Percentiles rank a stretch among this genome's conserved stretches.
These are phyloP conservation scores for Stomatorhinus walkeri DNA, from an alignment of 2,797 vertebrate genomes.

Conservation along the genomic window DNA sequence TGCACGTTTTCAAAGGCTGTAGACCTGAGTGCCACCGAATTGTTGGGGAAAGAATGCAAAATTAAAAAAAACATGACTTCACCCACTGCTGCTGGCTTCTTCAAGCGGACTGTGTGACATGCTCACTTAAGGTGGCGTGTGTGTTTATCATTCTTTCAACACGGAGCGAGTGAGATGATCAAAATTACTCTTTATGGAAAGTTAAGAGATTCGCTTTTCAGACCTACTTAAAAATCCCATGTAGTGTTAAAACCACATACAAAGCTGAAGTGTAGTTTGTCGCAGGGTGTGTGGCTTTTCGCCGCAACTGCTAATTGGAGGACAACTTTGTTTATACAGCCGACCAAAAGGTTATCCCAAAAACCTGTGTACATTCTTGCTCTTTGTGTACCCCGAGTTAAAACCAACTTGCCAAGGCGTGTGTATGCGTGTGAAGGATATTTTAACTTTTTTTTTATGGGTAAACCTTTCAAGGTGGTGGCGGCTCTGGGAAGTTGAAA, in stretches of 20 bases:
- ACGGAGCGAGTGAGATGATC: background rate
- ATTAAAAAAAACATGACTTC: conserved; percentile 55
- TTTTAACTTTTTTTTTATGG: background rate
- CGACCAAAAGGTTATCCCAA: background rate
- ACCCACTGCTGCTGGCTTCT: conserved; percentile 25
- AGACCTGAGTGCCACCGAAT: conserved; percentile 64
- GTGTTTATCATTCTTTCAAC: background rate
- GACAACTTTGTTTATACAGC: too few relatives aligned
- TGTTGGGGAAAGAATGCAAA: conserved; percentile 53
- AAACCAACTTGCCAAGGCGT: background rate
- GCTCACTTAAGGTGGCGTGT: background rate
- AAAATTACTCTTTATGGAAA: background rate
- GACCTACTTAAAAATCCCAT: background rate
- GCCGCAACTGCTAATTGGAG: too few relatives aligned
- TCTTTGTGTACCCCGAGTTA: background rate
- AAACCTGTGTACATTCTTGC: background rate
- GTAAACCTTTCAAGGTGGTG: background rate
- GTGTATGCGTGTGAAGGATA: background rate
- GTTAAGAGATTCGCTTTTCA: background rate
- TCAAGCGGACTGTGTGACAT: background rate
- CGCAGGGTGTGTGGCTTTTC: background rate
- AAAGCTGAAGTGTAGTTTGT: background rate
- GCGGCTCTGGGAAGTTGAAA: background rate
- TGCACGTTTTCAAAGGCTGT: conserved; percentile 68
- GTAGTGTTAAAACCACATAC: background rate